These are phyloP conservation scores for Saguinus midas DNA, from an alignment of 2,113 vertebrate species.

Conservation along the genomic window DNA sequence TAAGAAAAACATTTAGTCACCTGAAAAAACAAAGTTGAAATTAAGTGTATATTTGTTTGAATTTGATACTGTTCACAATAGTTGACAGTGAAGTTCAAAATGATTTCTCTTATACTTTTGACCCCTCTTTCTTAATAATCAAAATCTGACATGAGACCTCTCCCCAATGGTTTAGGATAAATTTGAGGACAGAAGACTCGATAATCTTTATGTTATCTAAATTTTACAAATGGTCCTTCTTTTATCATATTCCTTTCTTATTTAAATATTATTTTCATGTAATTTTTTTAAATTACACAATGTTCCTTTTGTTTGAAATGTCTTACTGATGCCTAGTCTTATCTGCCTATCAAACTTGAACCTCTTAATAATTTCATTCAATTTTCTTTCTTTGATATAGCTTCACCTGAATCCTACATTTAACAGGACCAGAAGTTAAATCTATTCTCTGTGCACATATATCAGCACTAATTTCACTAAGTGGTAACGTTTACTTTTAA, in stretches of 20 bases:
- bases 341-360: background rate
- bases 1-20: slow-evolving; percentile 45
- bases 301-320: background rate
- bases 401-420: background rate
- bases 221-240: background rate
- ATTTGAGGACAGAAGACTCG: background rate
- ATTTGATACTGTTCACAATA: background rate
- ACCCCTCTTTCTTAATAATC: background rate
- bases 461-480: background rate
- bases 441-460: background rate
- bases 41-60: slow-evolving; percentile 51
- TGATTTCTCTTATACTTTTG: background rate
- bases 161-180: background rate
- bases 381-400: background rate
- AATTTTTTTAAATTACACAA: background rate
- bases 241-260: background rate
- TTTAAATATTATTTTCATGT: background rate
- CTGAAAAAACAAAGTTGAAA: slow-evolving; percentile 62
- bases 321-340: background rate
- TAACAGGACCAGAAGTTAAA: background rate
- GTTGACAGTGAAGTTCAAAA: slow-evolving; percentile 26
- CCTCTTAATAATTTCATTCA: background rate
- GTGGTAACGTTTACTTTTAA: background rate
- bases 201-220: background rate
- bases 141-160: background rate